These are phyloP conservation scores for Drosophila sturtevanti DNA, from an alignment of 1,140 invertebrate genomes.

Conservation along the genomic window DNA sequence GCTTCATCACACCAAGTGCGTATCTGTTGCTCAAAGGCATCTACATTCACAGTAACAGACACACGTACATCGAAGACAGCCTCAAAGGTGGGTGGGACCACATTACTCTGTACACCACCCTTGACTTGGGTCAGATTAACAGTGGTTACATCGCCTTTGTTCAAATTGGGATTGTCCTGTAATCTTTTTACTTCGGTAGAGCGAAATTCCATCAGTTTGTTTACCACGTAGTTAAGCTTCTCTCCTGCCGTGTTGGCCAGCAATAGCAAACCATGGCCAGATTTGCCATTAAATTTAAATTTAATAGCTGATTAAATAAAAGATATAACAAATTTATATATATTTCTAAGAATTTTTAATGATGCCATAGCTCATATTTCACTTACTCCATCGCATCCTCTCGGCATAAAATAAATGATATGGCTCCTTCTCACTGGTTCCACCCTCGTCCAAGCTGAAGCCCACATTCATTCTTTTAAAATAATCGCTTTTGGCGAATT, in stretches of 20 bases:
- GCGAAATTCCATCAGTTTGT: slow-evolving; percentile 89
- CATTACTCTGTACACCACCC: slow-evolving; percentile 96
- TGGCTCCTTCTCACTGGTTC: slow-evolving; percentile 86
- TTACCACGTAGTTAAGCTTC: slow-evolving; percentile 90
- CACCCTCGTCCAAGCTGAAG: slow-evolving; percentile 94
- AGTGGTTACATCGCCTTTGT: slow-evolving; percentile 93
- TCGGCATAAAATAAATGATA: slow-evolving; percentile 91
- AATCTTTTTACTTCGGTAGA: slow-evolving; percentile 88
- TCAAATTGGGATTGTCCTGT: slow-evolving; percentile 84
- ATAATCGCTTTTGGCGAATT: slow-evolving; percentile 89
- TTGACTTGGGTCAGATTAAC: slow-evolving; percentile 93
- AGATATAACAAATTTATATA: not conserved
- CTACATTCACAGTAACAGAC: slow-evolving; percentile 85
- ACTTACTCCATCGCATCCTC: slow-evolving; percentile 87
- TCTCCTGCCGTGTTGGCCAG: slow-evolving; percentile 92
- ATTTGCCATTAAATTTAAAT: slow-evolving; percentile 85
- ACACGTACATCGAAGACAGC: slow-evolving; percentile 92
- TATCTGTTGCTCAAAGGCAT: slow-evolving; percentile 87
- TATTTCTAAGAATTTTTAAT: not conserved
- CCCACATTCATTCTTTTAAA: slow-evolving; percentile 94
- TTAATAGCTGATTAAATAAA: not conserved
- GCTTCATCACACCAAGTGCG: slow-evolving; percentile 91
- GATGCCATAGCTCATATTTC: slow-evolving; percentile 66
- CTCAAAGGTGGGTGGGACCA: slow-evolving; percentile 91
- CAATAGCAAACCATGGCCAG: slow-evolving; percentile 94